phyloP scores from a whole-genome alignment of 2,888 invertebrate species.

The Germaria angustata region DNA sequence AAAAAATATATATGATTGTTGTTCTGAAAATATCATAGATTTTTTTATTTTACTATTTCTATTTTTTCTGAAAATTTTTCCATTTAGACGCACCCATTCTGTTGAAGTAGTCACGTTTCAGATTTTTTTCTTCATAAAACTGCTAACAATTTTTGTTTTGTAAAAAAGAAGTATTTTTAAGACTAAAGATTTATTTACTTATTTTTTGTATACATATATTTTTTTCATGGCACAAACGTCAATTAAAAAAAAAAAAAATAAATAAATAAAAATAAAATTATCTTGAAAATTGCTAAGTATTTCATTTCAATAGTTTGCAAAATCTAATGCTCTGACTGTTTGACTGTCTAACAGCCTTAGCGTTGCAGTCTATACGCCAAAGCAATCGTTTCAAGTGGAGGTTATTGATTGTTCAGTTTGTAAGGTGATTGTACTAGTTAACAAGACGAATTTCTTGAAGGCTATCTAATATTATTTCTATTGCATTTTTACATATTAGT shows the following conservation, averaged over 20 bases:
- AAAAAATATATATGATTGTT: slow-evolving; percentile 50
- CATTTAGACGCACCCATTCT: slow-evolving; percentile 66
- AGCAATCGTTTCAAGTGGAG: slow-evolving; percentile 52
- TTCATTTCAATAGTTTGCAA: slow-evolving; percentile 30
- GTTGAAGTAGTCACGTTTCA: slow-evolving; percentile 63
- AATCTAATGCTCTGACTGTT: background rate
- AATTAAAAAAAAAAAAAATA: background rate
- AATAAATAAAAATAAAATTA: slow-evolving; percentile 26
- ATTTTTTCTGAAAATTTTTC: slow-evolving; percentile 34
- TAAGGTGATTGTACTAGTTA: slow-evolving; percentile 68
- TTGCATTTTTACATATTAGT: slow-evolving; percentile 56
- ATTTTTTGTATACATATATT: background rate
- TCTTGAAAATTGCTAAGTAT: slow-evolving; percentile 50
- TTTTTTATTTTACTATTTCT: too few relatives aligned
- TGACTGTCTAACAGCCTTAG: background rate
- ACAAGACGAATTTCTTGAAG: slow-evolving; percentile 68
- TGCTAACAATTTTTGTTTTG: slow-evolving; percentile 10
- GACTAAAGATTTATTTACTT: slow-evolving; percentile 30
- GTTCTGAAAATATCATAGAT: slow-evolving; percentile 51
- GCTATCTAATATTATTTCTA: slow-evolving; percentile 58
- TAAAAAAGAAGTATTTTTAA: background rate
- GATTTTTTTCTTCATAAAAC: slow-evolving; percentile 14
- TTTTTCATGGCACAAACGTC: slow-evolving; percentile 32
- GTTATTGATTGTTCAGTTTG: slow-evolving; percentile 64
- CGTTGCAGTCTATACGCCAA: background rate